Evolutionary conservation across 2,113 vertebrate species (phyloP).

Genomic region (Heterotilapia buettikoferi): DNA sequence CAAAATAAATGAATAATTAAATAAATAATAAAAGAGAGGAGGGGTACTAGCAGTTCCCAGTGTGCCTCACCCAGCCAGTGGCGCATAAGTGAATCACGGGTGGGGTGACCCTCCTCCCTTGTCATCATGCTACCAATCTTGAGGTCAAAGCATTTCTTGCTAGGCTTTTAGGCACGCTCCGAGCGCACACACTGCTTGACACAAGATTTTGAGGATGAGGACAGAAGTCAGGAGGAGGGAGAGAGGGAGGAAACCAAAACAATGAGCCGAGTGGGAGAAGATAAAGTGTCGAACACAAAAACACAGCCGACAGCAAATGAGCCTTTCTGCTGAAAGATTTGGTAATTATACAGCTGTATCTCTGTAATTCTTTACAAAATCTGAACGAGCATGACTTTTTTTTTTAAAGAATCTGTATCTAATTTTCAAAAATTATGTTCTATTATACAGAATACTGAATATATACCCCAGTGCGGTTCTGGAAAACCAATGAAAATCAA

Average conservation of each 20-base stretch:
- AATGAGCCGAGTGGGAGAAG: neutral
- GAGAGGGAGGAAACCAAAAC: neutral
- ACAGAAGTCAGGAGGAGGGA: neutral
- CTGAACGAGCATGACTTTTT: neutral
- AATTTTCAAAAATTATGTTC: neutral
- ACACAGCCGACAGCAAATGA: neutral
- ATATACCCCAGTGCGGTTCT: neutral
- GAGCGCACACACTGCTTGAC: slow-evolving; percentile 25
- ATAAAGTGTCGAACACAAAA: neutral
- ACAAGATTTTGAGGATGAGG: slow-evolving; percentile 10
- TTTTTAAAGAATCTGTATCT: neutral
- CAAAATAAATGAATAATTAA: neutral
- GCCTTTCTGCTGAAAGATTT: neutral
- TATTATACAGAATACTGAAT: neutral
- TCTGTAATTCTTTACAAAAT: neutral
- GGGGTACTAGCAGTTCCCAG: neutral
- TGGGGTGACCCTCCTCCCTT: neutral
- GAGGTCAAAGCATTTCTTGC: slow-evolving; percentile 27
- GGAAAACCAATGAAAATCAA: neutral
- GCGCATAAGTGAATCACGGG: slow-evolving; percentile 25
- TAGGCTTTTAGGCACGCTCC: neutral
- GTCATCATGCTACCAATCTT: neutral
- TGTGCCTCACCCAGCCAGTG: slow-evolving; percentile 7
- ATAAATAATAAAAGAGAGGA: neutral
- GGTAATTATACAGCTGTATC: neutral